Base-by-base conservation (phyloP, 2,113 vertebrate genomes). In the Ageneiosus marmoratus region DNA sequence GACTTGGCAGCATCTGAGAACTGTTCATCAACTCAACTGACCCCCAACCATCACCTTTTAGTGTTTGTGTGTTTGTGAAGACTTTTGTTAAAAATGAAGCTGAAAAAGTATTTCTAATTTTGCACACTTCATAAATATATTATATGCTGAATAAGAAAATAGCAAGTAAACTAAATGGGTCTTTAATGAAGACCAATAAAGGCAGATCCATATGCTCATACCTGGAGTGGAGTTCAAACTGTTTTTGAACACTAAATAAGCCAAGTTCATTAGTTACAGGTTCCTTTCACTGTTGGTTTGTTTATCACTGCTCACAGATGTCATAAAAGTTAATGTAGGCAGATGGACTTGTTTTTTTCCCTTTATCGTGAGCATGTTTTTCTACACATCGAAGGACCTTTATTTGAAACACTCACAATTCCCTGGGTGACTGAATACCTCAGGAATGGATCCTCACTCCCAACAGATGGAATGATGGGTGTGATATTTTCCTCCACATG, bases 401-500 rank as follows among this genome's bases (percentile, higher is more conserved):
- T 29, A 37, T 37, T 41, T 24, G 5, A 46, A 15, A 50, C n/a
- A 7, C 34, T 44, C 37, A 0, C 62, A 34, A 34, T 65, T 13
- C 65, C n/a, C 44, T 50, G 27, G n/a, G 29, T 74, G 27, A 32
- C 18, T 37, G 32, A 22, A 6, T 2, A 37, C 10, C 51, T 84
- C 46, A 83, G 15, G 73, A n/a, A 77, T 67, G 15, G 48, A 63
- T 44, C 60, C 16, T 55, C 13, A 44, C 32, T 67, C 34, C 73
- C 1, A 44, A 58, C 24, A 83, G 32, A 41, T 83, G 81, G 60
- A 83, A 77, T 5, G 81, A 48, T 44, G 81, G 81, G 48, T 83
- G 60, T 29, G 81, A 83, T 41, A 83, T 77, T 44, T n/a, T 67
- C 81, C 73, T 63, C 81, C 81, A 83, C n/a, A 77, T 48, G 50